These are phyloP conservation scores for Hydra vulgaris DNA, from an alignment of 30 jellyfish, hydroid and myxozoan genomes.

Conservation along the genomic window DNA sequence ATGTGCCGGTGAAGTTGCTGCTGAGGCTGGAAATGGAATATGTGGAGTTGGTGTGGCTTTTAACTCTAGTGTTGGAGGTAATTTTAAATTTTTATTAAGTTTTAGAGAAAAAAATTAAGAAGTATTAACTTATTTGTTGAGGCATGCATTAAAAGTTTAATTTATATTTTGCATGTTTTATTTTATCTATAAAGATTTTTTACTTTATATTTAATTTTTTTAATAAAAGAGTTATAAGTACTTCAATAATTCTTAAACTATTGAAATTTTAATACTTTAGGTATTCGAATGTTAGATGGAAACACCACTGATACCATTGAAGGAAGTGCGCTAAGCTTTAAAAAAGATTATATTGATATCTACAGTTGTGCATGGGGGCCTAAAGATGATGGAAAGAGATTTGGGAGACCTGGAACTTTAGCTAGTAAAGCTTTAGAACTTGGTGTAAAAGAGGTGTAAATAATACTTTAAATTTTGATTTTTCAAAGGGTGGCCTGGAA, in stretches of 20 bases:
- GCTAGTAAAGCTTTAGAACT: conserved; percentile 96
- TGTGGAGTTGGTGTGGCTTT: conserved; percentile 99
- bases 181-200: too few species aligned
- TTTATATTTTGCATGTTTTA: not conserved
- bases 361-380: conserved; percentile 99
- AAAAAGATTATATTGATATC: conserved; percentile 79
- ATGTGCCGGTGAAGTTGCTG: conserved; percentile 99
- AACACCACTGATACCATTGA: conserved; percentile 97
- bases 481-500: too few species aligned
- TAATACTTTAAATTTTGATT: not conserved
- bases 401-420: conserved; percentile 98
- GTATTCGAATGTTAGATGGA: conserved; percentile 98
- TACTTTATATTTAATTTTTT: too few species aligned
- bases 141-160: too few species aligned
- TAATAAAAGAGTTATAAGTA: too few species aligned
- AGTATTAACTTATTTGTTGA: too few species aligned
- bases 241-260: too few species aligned
- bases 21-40: conserved; percentile 85
- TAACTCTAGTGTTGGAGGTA: conserved; percentile 93
- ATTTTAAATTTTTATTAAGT: not conserved
- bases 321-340: conserved; percentile 91
- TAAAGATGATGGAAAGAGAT: conserved; percentile 97
- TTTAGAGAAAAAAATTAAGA: too few species aligned
- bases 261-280: too few species aligned
- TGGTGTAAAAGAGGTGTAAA: conserved; percentile 81